Conservation (phyloP, 2,888 invertebrate species). For the Exephanes ischioxanthus region DNA sequence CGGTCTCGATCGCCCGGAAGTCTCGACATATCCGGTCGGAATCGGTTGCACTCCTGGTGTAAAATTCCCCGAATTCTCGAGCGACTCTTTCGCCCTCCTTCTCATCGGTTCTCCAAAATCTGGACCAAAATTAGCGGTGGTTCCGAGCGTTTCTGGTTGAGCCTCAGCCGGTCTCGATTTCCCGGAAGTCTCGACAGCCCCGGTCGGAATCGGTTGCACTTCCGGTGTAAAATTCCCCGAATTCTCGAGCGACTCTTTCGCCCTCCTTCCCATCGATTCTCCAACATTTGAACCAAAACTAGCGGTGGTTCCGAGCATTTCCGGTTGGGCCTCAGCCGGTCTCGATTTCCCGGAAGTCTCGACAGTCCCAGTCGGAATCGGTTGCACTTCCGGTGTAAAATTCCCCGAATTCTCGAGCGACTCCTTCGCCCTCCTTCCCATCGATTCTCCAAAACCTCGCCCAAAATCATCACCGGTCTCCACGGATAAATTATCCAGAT, state of each 20-base stretch:
- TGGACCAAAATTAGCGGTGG: background rate
- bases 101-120: too few species aligned
- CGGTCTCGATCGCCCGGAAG: background rate
- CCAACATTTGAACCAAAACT: background rate
- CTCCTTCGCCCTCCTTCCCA: background rate
- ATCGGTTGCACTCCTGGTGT: too few species aligned
- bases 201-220: background rate
- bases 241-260: background rate
- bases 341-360: background rate
- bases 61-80: too few species aligned
- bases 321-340: background rate
- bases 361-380: background rate
- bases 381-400: background rate
- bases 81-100: too few species aligned
- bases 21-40: too few species aligned
- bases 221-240: background rate
- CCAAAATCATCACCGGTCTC: background rate
- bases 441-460: background rate
- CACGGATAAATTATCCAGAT: background rate
- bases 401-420: background rate
- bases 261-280: background rate
- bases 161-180: background rate
- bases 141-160: background rate
- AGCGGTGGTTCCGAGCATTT: conserved; percentile 17
- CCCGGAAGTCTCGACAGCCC: background rate